Percentiles rank a stretch among this genome's conserved stretches.
Evolutionary conservation across 2,113 vertebrate species (phyloP).

Genomic region (Ameiurus melas): DNA sequence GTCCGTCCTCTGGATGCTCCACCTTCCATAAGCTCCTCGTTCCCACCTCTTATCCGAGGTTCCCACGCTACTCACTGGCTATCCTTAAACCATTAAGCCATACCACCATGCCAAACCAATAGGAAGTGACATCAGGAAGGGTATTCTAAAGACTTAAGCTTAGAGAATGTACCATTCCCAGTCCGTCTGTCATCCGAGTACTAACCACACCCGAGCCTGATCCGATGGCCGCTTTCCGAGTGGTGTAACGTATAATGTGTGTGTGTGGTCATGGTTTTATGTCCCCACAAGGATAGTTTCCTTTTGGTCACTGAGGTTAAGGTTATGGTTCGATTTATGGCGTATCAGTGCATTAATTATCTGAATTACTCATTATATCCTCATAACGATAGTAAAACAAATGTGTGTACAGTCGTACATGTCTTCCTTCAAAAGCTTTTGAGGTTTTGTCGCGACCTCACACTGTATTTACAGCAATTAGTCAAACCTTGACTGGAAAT

Average conservation of each 20-base stretch:
- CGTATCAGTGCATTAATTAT: not conserved
- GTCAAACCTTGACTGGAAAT: constrained; percentile 14
- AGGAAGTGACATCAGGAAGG: constrained; percentile 29
- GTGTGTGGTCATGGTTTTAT: not conserved
- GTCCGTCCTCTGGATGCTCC: constrained; percentile 15
- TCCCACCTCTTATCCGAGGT: constrained; percentile 68
- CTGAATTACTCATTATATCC: not conserved
- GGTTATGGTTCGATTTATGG: not conserved
- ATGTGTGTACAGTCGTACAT: not conserved
- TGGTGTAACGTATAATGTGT: not conserved
- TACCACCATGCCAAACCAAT: not conserved
- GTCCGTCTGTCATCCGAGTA: not conserved
- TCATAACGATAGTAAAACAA: not conserved
- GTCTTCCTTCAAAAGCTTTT: not conserved
- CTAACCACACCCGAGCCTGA: not conserved
- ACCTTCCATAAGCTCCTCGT: constrained; percentile 15
- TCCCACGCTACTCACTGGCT: constrained; percentile 66
- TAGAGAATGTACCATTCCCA: not conserved
- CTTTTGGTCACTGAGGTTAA: too few species aligned
- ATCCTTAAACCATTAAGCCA: not conserved
- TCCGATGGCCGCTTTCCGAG: not conserved
- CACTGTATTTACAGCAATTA: not conserved
- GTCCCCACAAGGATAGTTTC: not conserved
- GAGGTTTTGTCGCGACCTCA: not conserved
- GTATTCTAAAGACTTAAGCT: not conserved